Conservation (phyloP, 37 sponge, comb jelly and placozoan genomes). For the Trichoplax adhaerens region DNA sequence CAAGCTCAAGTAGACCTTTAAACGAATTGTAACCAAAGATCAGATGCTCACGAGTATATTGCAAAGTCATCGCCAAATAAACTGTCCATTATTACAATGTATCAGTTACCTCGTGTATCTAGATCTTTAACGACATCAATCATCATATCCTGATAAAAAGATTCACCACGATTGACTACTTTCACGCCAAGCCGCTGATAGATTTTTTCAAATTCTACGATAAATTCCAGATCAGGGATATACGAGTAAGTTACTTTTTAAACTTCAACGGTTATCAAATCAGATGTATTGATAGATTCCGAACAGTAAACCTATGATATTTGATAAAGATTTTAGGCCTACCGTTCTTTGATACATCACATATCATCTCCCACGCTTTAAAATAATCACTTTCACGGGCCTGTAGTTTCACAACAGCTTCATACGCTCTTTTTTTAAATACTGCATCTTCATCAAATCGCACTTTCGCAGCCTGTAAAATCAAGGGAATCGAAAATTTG, state of each 20-base stretch:
- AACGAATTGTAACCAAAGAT: not conserved
- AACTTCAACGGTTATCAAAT: not conserved
- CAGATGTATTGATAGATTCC: not conserved
- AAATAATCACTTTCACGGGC: constrained; percentile 53
- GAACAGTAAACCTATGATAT: not conserved
- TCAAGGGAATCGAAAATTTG: constrained; percentile 10
- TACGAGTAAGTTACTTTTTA: not conserved
- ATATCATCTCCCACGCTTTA: constrained; percentile 83
- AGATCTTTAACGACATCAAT: constrained; percentile 56
- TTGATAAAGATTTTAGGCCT: too few species aligned
- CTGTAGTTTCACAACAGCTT: constrained; percentile 68
- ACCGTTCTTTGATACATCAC: constrained; percentile 48
- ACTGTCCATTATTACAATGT: not conserved
- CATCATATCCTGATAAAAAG: constrained; percentile 91
- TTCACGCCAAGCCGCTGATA: constrained; percentile 67
- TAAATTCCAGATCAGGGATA: too few species aligned
- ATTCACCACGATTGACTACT: constrained; percentile 74
- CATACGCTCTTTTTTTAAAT: constrained; percentile 74
- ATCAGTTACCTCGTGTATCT: constrained; percentile 38
- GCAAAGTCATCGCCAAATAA: not conserved
- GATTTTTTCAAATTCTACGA: constrained; percentile 44
- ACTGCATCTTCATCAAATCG: constrained; percentile 80
- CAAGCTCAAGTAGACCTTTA: constrained; percentile 38
- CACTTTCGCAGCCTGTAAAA: constrained; percentile 19
- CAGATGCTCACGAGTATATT: not conserved